Evolutionary conservation across 1,140 invertebrate genomes (phyloP), one percentile per base, ranked within the genome.

Genomic region (Ditylenchus dipsaci): DNA sequence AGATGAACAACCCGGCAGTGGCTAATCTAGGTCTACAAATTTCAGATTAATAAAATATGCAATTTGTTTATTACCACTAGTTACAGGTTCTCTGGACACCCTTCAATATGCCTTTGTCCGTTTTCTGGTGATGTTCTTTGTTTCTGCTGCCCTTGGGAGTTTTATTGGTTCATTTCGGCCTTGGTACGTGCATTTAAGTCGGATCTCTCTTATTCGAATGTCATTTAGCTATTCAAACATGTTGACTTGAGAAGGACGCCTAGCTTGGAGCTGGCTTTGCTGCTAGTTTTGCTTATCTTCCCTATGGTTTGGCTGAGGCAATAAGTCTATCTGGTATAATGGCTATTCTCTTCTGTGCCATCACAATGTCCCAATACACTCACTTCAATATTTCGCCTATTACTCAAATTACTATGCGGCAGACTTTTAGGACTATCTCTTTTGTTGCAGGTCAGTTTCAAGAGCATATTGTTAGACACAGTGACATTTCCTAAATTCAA

Each of bases 341-440:
- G 95, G 94, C 95, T 17, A 98, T 99, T 78, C 85, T 98, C 68
- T 97, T 97, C 83, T 95, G 93, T 86, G 95, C 95, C 1, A 93
- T 99, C 81, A 93, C 96, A 0, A 99, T 98, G 95, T 97, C 94
- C 0, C 95, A 99, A 84, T 99, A 98, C 80, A 97, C 95, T 19
- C 95, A 98, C 87, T 94, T 92, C 78, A 98, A 98, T 85, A 85
- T 98, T 17, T 97, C 95, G 0, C 95, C 95, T 21, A 90, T 98
- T 3, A 95, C 95, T 15, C 95, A 98, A 86, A 95, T 98, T 9
- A 97, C 95, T 1, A 95, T 98, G 89, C 94, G 97, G 84, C 94
- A 97, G 84, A 97, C 94, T 0, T 94, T 98, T 88, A 88, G 95
- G 82, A 97, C 95, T 0, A 85, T 98, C 27, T 91, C 95, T 7